These are phyloP conservation scores for Sebastes elongatus DNA, from an alignment of 2,797 vertebrate species.

Conservation along the genomic window DNA sequence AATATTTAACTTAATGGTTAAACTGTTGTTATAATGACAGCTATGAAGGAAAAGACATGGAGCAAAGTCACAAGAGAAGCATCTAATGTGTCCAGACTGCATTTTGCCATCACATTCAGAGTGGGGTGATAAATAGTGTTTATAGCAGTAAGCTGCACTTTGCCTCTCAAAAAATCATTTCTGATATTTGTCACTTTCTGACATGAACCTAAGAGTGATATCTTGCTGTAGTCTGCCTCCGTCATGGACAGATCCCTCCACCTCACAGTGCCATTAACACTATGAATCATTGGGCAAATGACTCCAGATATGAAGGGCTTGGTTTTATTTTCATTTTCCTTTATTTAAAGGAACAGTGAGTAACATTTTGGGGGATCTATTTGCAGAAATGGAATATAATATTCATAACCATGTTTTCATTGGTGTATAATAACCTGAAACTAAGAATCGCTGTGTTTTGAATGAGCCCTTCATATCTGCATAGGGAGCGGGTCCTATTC, in stretches of 20 bases:
- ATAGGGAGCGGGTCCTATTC: no score
- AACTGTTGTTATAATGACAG: neutral
- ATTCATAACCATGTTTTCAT: no score
- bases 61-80: neutral
- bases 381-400: no score
- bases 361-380: no score
- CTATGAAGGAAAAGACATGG: neutral
- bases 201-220: neutral
- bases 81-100: neutral
- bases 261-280: neutral
- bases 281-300: neutral
- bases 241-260: neutral
- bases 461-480: no score
- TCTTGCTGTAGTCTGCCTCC: neutral
- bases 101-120: neutral
- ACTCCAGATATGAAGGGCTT: neutral
- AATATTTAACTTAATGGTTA: neutral
- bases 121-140: constrained; percentile 16
- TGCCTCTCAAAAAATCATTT: constrained; percentile 7
- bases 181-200: constrained; percentile 37
- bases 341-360: neutral
- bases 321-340: neutral
- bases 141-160: constrained; percentile 12
- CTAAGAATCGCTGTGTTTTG: no score
- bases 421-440: no score